Evolutionary conservation across 2,888 invertebrate species (phyloP).

Genomic region (Polydrusus cervinus): DNA sequence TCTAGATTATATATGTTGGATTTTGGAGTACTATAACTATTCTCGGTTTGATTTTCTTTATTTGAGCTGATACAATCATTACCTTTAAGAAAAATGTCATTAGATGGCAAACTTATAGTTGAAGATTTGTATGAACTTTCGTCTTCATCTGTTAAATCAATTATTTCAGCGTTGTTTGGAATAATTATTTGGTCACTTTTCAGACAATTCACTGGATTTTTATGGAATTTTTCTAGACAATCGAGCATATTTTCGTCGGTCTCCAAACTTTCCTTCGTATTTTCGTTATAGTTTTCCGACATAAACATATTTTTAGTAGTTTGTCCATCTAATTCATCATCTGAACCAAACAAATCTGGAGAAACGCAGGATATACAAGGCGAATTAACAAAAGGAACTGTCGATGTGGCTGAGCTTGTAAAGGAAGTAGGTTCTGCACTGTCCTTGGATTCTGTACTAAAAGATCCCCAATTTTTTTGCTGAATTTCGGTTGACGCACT

Average conservation of each 20-base stretch:
- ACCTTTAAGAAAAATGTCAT: not conserved
- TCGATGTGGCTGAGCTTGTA: conserved; percentile 2
- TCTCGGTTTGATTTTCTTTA: not conserved
- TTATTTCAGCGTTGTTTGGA: not conserved
- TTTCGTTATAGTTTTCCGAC: not conserved
- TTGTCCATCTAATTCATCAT: conserved; percentile 57
- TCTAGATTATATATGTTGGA: conserved; percentile 44
- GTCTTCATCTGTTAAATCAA: conserved; percentile 31
- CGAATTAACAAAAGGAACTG: conserved; percentile 2
- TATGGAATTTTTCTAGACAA: not conserved
- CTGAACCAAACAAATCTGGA: conserved; percentile 67
- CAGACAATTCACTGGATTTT: not conserved
- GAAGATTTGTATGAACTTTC: not conserved
- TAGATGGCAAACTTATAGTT: not conserved
- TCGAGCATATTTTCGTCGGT: not conserved
- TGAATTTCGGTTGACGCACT: not conserved
- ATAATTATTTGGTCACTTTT: not conserved
- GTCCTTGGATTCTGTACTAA: conserved; percentile 15
- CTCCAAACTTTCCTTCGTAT: not conserved
- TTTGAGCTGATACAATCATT: not conserved
- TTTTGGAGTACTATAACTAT: not conserved
- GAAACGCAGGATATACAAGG: conserved; percentile 56
- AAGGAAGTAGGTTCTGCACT: conserved; percentile 2
- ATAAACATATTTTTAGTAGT: not conserved
- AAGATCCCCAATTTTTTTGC: not conserved